Percentiles rank a stretch among this genome's conserved stretches.
phyloP scores from a whole-genome alignment of 2,888 invertebrate genomes.

The Gisinianus flammeolus region DNA sequence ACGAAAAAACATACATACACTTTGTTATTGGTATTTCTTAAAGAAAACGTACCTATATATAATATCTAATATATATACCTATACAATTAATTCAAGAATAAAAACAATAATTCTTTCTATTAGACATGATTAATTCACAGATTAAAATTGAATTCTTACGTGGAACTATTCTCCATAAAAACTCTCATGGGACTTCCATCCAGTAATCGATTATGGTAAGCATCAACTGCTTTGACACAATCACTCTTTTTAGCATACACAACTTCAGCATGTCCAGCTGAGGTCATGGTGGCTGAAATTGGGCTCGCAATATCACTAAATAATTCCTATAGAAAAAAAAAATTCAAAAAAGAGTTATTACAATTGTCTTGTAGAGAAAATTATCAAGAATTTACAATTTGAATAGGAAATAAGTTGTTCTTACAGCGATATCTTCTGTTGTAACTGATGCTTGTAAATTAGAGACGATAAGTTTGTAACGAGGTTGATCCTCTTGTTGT shows the following conservation, averaged over 20 bases:
- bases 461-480: slow-evolving; percentile 87
- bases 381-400: neutral
- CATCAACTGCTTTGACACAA: slow-evolving; percentile 87
- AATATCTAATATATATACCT: too few relatives aligned
- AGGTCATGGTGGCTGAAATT: slow-evolving; percentile 79
- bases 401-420: slow-evolving; percentile 44
- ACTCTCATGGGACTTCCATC: slow-evolving; percentile 95
- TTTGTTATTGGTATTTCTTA: neutral
- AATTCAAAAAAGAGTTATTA: neutral
- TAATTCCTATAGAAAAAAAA: slow-evolving; percentile 71
- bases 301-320: slow-evolving; percentile 92
- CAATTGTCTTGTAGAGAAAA: neutral
- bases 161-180: slow-evolving; percentile 68
- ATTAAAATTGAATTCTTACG: slow-evolving; percentile 21
- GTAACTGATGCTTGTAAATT: slow-evolving; percentile 87
- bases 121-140: too few relatives aligned
- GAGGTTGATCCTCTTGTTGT: slow-evolving; percentile 41
- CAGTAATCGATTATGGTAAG: slow-evolving; percentile 86
- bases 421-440: slow-evolving; percentile 86
- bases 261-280: slow-evolving; percentile 89
- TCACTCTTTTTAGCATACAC: slow-evolving; percentile 84
- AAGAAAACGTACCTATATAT: neutral
- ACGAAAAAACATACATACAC: neutral
- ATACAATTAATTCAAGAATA: too few relatives aligned
- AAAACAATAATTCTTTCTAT: too few relatives aligned